Conservation (phyloP, 2,113 vertebrate genomes). For the Ia io region DNA sequence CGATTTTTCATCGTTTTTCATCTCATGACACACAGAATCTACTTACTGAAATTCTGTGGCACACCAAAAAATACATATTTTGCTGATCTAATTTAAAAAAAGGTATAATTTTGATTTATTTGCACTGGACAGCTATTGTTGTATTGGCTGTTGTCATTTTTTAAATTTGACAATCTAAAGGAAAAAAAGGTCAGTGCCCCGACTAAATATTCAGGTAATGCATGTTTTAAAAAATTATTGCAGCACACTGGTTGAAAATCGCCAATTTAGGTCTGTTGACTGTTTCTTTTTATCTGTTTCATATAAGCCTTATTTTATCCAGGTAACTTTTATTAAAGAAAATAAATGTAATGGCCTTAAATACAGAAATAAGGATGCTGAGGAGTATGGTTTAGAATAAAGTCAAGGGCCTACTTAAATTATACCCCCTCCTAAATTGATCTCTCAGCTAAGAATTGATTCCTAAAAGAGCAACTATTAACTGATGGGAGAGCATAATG, state of each 20-base stretch:
- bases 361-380: neutral
- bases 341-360: neutral
- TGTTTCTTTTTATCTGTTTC: neutral
- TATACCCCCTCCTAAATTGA: neutral
- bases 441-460: neutral
- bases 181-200: neutral
- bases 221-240: neutral
- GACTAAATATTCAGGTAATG: neutral
- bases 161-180: neutral
- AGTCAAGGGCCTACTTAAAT: neutral
- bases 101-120: neutral
- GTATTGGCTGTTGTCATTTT: neutral
- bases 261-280: neutral
- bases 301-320: slow-evolving; percentile 19
- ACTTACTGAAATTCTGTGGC: neutral
- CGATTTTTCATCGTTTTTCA: neutral
- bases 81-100: neutral
- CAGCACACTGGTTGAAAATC: neutral
- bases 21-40: neutral
- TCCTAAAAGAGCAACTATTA: neutral
- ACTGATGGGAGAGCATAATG: neutral
- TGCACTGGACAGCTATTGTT: neutral
- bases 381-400: neutral
- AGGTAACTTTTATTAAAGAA: neutral
- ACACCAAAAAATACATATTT: neutral